A percentile compares a stretch with the other conserved stretches of the same genome.
Evolutionary conservation across 2,113 vertebrate species (phyloP).

Genomic region (Nestor notabilis): DNA sequence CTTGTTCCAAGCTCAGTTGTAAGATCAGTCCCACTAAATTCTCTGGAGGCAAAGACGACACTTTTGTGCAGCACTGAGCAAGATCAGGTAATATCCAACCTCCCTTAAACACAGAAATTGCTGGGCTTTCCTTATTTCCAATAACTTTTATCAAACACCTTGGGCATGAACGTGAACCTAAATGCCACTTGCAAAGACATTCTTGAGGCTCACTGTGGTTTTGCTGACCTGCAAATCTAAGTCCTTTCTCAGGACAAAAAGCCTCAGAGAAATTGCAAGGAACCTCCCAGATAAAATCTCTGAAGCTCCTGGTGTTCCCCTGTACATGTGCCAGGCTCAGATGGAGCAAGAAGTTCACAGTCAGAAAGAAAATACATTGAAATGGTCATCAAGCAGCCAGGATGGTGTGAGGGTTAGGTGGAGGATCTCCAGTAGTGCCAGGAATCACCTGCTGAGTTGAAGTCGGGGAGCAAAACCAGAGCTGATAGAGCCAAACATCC

Average conservation of each 20-base stretch:
- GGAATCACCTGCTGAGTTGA: background rate
- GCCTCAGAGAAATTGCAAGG: background rate
- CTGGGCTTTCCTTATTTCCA: background rate
- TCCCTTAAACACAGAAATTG: background rate
- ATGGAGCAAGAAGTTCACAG: background rate
- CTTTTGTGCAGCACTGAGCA: background rate
- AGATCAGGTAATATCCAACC: background rate
- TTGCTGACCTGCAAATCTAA: background rate
- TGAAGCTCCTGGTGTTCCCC: background rate
- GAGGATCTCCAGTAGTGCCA: background rate
- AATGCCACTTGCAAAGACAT: background rate
- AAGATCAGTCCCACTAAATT: background rate
- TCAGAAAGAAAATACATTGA: background rate
- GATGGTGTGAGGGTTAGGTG: background rate
- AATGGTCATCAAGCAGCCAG: background rate
- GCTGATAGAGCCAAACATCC: background rate
- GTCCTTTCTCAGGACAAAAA: background rate
- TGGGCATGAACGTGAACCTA: background rate
- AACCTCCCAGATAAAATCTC: background rate
- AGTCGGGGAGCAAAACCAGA: background rate
- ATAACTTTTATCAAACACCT: background rate
- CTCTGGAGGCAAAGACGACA: background rate
- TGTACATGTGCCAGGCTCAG: background rate
- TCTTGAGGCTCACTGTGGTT: background rate
- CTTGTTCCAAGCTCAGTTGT: background rate